Evolutionary conservation across 2,113 vertebrate species (phyloP), one percentile per base, ranked within the genome.

Genomic region (Narcine bancroftii): DNA sequence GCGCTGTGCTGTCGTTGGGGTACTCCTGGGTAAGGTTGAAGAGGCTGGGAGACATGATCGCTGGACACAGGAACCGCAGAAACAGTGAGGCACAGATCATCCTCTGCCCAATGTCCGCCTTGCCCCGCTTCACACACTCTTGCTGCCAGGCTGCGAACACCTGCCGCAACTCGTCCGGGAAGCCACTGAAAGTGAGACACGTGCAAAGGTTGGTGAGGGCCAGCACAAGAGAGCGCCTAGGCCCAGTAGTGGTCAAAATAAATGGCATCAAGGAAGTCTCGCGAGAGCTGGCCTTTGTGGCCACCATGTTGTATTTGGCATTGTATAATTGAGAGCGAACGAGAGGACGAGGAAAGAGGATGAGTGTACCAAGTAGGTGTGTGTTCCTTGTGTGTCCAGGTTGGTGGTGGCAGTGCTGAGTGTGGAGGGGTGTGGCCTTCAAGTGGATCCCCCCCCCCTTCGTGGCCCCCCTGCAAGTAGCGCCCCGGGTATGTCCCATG

Each of bases 11-110:
- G 3, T 97, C 94, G 0, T 96, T 96, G 0, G 98, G 98, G 47
- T 98, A 98, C 19, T 98, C 95, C 92, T 97, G 97, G 2, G 95
- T 95, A 21, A 99, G 96, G 92, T 97, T 97, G 1, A 99, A 99
- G 92, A 99, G 97, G 93, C 98, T 98, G 0, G 98, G 98, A 65
- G 98, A 97, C 94, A 99, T 96, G 93, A 98, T 94, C 77, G 98
- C 98, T 0, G 98, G 98, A 83, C 98, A 99, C 11, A 99, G 95
- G 94, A 99, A 98, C 1, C 98, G 94, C 87, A 99, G 95, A 94
- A 99, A 99, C 92, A 99, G 96, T 19, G 98, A 99, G 26, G 98
- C 96, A 0, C 97, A 97, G 92, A 99, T 97, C 92, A 99, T 96
- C 11, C 97, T 96, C 60, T 96, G 96, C 15, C 97, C 97, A 0